Percentiles rank a stretch among this genome's conserved stretches.
Conservation (phyloP, 2,888 invertebrate genomes). For the Heliothis peltigera region DNA sequence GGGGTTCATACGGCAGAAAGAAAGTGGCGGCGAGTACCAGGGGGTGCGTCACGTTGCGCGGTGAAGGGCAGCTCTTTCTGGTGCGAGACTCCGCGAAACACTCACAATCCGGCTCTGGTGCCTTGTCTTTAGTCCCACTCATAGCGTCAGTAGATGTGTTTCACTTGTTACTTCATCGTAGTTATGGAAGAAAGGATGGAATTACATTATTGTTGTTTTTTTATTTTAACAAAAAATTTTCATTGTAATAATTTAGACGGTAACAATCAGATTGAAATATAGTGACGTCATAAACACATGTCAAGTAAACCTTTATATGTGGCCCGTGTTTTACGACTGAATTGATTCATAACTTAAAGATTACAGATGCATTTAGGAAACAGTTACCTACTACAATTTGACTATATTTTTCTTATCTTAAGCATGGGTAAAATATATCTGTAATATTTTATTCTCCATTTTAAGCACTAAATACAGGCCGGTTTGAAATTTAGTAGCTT, state of each 20-base stretch:
- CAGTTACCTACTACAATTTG: background rate
- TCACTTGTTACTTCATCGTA: constrained; percentile 60
- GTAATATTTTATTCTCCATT: background rate
- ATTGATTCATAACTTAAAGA: background rate
- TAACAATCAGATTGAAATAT: constrained; percentile 27
- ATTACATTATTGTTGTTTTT: constrained; percentile 59
- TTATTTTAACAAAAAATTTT: constrained; percentile 50
- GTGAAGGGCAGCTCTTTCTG: constrained; percentile 69
- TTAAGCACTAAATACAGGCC: constrained; percentile 37
- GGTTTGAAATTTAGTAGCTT: constrained; percentile 8
- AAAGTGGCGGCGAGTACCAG: constrained; percentile 70
- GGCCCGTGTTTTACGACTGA: constrained; percentile 24
- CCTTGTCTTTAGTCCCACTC: constrained; percentile 46
- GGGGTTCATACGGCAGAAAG: background rate
- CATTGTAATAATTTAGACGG: constrained; percentile 36
- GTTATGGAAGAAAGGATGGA: constrained; percentile 57
- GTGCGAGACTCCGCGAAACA: constrained; percentile 67
- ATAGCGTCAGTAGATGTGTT: constrained; percentile 64
- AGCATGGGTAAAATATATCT: background rate
- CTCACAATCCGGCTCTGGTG: constrained; percentile 63
- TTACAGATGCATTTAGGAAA: background rate
- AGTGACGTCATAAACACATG: constrained; percentile 34
- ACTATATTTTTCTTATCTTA: background rate
- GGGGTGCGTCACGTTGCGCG: constrained; percentile 81
- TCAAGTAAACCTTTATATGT: constrained; percentile 10